Evolutionary conservation across 2,113 vertebrate species (phyloP), one percentile per base, ranked within the genome.

Genomic region (Oryzias curvinotus): DNA sequence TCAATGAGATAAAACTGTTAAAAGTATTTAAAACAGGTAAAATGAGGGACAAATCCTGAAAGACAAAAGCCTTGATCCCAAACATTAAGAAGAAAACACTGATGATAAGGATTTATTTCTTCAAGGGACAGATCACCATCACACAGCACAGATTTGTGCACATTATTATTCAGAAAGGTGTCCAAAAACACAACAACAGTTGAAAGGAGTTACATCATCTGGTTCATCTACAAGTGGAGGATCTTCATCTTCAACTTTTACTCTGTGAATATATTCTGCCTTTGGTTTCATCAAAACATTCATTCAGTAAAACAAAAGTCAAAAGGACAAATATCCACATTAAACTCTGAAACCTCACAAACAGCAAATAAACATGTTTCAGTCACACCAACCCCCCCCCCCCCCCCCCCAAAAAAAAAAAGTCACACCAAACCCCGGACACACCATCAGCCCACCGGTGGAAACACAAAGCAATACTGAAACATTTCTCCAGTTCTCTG

Each of bases 71-170:
- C 21, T 3, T 2, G 21, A 23, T 23, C 21, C 21, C 21, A 47
- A 47, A 7, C 4, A n/a, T 6, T 7, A 4, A 19, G 2, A 3
- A 19, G 47, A 46, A 53, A 17, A 1, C 5, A 52, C n/a, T 46
- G 46, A 54, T 68, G 21, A 42, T 57, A 25, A 52, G 28, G 48
- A 59, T 88, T 85, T 84, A 82, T 82, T 85, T 71, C 14, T 75
- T 82, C 12, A 53, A 68, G 47, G 45, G 45, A 62, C 28, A 73
- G 65, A 74, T 50, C 73, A 64, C 23, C 19, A 52, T 66, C n/a
- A 63, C 48, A 78, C 72, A 66, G 51, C 65, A 65, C 62, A 75
- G 41, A 48, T 60, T 36, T 12, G 28, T 30, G 5, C 5, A 61
- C 1, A 50, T 60, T 1, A 54, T 55, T 41, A 61, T 52, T 21